Evolutionary conservation across 2,113 vertebrate species (phyloP).

Genomic region (Empidonax alnorum): DNA sequence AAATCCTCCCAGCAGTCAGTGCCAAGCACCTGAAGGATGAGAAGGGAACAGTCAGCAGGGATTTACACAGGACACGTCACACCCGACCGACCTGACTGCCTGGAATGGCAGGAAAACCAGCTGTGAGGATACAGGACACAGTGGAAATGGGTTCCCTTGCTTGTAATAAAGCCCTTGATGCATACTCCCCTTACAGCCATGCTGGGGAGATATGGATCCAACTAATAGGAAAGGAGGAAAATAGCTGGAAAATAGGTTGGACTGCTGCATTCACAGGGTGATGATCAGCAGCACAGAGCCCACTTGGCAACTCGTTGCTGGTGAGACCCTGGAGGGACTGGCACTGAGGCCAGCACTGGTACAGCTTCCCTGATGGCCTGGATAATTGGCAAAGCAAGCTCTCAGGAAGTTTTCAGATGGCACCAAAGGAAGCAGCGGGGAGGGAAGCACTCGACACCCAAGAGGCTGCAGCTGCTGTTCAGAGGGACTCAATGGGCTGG

Average conservation of each 20-base stretch:
- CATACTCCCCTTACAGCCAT: background rate
- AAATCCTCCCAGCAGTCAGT: background rate
- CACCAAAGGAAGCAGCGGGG: background rate
- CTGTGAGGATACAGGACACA: background rate
- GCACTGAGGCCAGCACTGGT: background rate
- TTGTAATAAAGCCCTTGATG: background rate
- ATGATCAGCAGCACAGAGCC: background rate
- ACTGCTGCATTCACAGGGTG: background rate
- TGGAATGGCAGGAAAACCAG: background rate
- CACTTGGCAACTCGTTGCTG: background rate
- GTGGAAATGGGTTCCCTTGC: background rate
- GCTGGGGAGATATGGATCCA: background rate
- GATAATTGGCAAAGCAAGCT: background rate
- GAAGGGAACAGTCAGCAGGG: background rate
- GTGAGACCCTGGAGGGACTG: background rate
- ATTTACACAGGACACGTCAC: background rate
- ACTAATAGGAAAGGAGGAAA: background rate
- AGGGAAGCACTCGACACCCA: background rate
- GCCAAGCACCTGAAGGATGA: background rate
- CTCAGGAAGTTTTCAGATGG: background rate
- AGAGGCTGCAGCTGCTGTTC: constrained; percentile 30
- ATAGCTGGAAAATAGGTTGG: background rate
- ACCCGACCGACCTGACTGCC: background rate
- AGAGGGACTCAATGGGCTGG: background rate
- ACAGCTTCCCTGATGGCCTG: background rate